Percentiles rank a stretch among this genome's conserved stretches.
Conservation (phyloP, 2,888 invertebrate species). For the Netelia inedita region DNA sequence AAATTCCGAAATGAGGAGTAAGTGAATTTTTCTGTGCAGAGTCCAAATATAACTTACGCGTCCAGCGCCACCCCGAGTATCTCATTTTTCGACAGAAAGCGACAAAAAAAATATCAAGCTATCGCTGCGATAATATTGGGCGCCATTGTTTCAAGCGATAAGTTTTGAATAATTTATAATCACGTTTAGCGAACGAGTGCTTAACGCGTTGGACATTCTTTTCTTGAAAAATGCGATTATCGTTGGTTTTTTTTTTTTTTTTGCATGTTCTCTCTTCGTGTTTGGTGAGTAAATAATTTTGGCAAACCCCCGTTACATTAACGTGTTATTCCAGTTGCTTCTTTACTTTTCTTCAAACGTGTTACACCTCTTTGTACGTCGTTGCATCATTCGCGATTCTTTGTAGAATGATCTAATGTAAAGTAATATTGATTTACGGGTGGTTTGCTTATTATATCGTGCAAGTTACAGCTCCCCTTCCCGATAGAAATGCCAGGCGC, state of each 20-base stretch:
- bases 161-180: slow-evolving; percentile 53
- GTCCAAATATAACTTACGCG: slow-evolving; percentile 27
- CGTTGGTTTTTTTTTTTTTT: slow-evolving; percentile 1
- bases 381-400: slow-evolving; percentile 34
- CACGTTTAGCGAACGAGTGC: slow-evolving; percentile 52
- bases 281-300: slow-evolving; percentile 43
- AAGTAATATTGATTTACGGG: slow-evolving; percentile 60
- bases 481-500: slow-evolving; percentile 80
- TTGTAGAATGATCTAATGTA: slow-evolving; percentile 62
- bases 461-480: slow-evolving; percentile 78
- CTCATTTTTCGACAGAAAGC: slow-evolving; percentile 21
- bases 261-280: slow-evolving; percentile 25
- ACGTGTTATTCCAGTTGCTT: slow-evolving; percentile 8
- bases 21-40: slow-evolving; percentile 34
- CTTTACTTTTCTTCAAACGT: background rate
- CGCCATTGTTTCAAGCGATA: slow-evolving; percentile 29
- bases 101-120: slow-evolving; percentile 11
- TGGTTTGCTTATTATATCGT: slow-evolving; percentile 68
- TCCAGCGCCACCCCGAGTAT: background rate
- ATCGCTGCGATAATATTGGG: slow-evolving; percentile 14
- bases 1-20: slow-evolving; percentile 29
- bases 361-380: background rate
- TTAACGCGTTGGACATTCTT: slow-evolving; percentile 33
- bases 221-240: slow-evolving; percentile 29
- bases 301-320: slow-evolving; percentile 17